Conservation (phyloP, 2,797 vertebrate genomes). For the Uromys caudimaculatus region DNA sequence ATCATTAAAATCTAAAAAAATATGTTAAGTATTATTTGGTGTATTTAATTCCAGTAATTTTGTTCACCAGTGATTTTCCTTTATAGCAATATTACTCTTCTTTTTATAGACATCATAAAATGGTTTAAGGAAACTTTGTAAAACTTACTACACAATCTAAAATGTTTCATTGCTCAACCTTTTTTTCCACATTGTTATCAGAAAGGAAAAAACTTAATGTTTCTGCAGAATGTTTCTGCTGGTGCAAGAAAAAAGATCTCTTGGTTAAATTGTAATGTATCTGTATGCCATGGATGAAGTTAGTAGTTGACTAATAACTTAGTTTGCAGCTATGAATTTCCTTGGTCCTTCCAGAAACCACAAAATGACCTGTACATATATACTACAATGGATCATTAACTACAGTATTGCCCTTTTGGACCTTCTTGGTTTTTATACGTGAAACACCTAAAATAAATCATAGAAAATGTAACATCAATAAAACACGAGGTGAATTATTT, state of each 20-base stretch:
- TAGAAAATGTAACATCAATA: not conserved
- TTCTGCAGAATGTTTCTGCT: not conserved
- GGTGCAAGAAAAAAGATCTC: not conserved
- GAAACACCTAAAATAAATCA: not conserved
- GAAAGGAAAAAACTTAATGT: not conserved
- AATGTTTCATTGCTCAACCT: not conserved
- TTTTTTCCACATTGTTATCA: not conserved
- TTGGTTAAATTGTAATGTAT: not conserved
- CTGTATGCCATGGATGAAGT: not conserved
- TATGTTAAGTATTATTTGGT: not conserved
- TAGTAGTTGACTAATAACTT: not conserved
- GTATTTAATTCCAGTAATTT: not conserved
- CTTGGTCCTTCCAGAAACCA: not conserved
- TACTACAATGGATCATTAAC: not conserved
- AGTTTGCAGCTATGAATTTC: not conserved
- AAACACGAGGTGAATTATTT: not conserved
- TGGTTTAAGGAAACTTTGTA: not conserved
- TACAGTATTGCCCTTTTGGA: not conserved
- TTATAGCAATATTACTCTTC: not conserved
- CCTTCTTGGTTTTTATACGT: not conserved
- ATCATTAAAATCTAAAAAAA: not conserved
- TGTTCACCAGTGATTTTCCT: not conserved
- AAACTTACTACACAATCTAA: not conserved
- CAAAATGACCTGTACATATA: not conserved
- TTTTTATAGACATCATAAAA: not conserved